phyloP scores from a whole-genome alignment of 1,140 invertebrate species.

The Drosophila trapezifrons region DNA sequence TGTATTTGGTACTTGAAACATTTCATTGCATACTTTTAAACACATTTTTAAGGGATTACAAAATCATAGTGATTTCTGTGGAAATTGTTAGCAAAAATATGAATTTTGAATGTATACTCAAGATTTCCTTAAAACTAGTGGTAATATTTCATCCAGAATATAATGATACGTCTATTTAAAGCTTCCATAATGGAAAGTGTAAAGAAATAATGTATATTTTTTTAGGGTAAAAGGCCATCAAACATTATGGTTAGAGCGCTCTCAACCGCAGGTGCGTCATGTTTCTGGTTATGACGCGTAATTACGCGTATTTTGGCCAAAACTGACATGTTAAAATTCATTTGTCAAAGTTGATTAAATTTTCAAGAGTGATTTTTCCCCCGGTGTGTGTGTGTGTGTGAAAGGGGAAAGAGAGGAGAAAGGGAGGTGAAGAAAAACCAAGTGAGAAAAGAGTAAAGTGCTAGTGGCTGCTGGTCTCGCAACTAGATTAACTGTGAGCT shows the following conservation, averaged over 20 bases:
- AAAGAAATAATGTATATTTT: background rate
- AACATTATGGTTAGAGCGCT: slow-evolving; percentile 5
- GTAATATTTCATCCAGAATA: too few species aligned
- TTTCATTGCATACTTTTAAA: too few species aligned
- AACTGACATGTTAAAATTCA: slow-evolving; percentile 9
- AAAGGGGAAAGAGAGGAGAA: background rate
- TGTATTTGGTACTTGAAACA: too few species aligned
- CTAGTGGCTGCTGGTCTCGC: slow-evolving; percentile 49
- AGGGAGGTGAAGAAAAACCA: background rate
- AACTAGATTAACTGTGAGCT: slow-evolving; percentile 75
- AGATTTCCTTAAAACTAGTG: too few species aligned
- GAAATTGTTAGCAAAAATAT: background rate
- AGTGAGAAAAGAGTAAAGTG: slow-evolving; percentile 42
- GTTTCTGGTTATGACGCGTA: slow-evolving; percentile 1
- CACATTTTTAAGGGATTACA: too few species aligned
- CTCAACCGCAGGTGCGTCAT: background rate
- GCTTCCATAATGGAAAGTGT: background rate
- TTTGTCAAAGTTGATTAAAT: slow-evolving; percentile 8
- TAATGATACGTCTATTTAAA: background rate
- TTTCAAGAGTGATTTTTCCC: slow-evolving; percentile 13
- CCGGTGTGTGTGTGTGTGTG: slow-evolving; percentile 1
- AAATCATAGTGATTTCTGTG: too few species aligned
- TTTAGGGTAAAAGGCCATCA: background rate
- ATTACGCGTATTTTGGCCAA: background rate
- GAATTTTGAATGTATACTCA: too few species aligned